Evolutionary conservation across 2,797 vertebrate species (phyloP), one percentile per base, ranked within the genome.

Genomic region (Heliangelus exortis): DNA sequence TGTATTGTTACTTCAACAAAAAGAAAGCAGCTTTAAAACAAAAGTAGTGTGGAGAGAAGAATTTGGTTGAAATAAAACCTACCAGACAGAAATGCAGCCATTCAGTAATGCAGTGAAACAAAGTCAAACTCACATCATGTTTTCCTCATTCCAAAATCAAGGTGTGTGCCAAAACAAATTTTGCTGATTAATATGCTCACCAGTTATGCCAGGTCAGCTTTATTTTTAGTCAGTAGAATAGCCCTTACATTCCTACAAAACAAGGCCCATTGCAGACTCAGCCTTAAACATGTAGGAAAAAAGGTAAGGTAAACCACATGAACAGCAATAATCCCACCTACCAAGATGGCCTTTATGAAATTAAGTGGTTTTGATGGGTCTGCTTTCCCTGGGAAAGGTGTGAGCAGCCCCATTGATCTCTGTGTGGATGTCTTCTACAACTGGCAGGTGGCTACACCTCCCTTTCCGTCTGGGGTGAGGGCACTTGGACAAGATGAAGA

Each of bases 151-250:
- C 71, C 71, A 69, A 82, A 90, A 66, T 39, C n/a, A 77, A 88
- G 12, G 12, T 59, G 36, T 67, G 19, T 73, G 90, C 93, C 90
- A 86, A 92, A 95, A 57, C 71, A 95, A 94, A 92, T 94, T 62
- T 76, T 86, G 55, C 48, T 84, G 77, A 86, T 92, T 86, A 92
- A 82, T 73, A 81, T 23, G 26, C 43, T 89, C 48, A 36, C 54
- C 21, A 28, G 47, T 33, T 55, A 18, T 73, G 61, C 84, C 84
- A 87, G 69, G 66, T 61, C 82, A 93, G 47, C 43, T 89, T 87
- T 80, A 72, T 75, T 92, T 92, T 91, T 55, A 87, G 84, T 53
- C 51, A 26, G 73, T 65, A 92, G 36, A 13, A 21, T 28, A 78
- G 47, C 26, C 75, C 50, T 50, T 17, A 33, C 8, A 3, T 72